Evolutionary conservation across 2,797 vertebrate species (phyloP), one percentile per base, ranked within the genome.

Genomic region (Sebastiscus albofasciatus): DNA sequence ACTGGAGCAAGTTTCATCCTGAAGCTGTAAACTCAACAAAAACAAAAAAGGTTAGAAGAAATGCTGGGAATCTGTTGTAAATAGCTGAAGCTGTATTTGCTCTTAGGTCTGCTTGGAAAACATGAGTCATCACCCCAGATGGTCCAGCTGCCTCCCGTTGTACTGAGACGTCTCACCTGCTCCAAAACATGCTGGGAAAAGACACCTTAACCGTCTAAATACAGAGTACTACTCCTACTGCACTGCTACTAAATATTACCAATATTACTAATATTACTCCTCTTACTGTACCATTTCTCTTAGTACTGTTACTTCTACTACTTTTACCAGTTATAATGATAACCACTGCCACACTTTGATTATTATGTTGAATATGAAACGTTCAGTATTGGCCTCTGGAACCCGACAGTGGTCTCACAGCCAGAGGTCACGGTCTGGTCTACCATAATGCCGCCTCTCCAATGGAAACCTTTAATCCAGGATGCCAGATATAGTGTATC

Each of bases 381-480:
- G 8, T 29, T 29, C 27, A 29, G 27, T 29, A 29, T 29, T 29
- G 29, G 29, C 29, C 29, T 29, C 29, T 29, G 29, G 6, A 39
- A 42, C 39, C 39, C 14, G 6, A 42, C 26, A 26, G 2, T n/a
- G 54, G 58, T 66, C 52, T 22, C 26, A n/a, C 61, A 52, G 29
- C 24, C 60, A 66, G 56, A 82, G 81, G 84, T 82, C 82, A 76
- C 49, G 11, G 79, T 81, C 80, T 80, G 81, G 36, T 84, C 55
- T 20, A 42, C 49, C 42, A 27, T 54, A 4, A 62, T 72, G 79
- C 58, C 58, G 2, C 5, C 55, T 77, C 31, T 85, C 75, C 84
- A 73, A 5, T 85, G 85, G 77, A 84, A 90, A 82, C 31, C 56
- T 86, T 79, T 65, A 39, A 80, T 86, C 56, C 67, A 39, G 36